phyloP scores from a whole-genome alignment of 1,140 invertebrate genomes.

The Lepidurus arcticus region DNA sequence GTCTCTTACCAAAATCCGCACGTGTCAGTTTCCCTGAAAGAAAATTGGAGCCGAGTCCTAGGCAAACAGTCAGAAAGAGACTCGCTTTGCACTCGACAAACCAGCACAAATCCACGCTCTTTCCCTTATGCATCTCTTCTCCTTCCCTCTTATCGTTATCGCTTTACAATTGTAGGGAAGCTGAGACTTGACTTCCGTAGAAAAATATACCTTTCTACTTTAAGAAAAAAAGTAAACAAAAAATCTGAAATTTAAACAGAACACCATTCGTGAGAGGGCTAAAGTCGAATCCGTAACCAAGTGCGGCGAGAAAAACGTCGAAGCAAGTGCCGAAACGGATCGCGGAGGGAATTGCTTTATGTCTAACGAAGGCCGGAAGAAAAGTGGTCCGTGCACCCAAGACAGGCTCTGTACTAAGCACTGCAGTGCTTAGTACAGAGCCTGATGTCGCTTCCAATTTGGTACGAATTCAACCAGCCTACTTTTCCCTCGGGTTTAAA shows the following conservation, averaged over 20 bases:
- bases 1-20: background rate
- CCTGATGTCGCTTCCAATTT: background rate
- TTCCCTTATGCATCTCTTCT: background rate
- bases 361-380: background rate
- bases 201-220: too few species aligned
- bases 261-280: background rate
- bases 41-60: background rate
- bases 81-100: background rate
- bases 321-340: background rate
- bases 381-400: background rate
- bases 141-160: background rate
- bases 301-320: background rate
- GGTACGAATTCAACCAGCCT: background rate
- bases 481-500: background rate
- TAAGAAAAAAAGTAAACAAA: background rate
- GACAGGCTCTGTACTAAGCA: background rate
- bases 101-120: background rate
- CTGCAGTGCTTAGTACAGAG: too few species aligned
- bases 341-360: background rate
- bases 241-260: background rate
- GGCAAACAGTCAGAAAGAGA: background rate
- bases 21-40: background rate
- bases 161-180: too few species aligned
- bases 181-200: too few species aligned
- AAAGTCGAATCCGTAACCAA: background rate